Percentiles rank a stretch among this genome's conserved stretches.
Conservation (phyloP, 2,888 invertebrate species). For the Leuctra nigra region DNA sequence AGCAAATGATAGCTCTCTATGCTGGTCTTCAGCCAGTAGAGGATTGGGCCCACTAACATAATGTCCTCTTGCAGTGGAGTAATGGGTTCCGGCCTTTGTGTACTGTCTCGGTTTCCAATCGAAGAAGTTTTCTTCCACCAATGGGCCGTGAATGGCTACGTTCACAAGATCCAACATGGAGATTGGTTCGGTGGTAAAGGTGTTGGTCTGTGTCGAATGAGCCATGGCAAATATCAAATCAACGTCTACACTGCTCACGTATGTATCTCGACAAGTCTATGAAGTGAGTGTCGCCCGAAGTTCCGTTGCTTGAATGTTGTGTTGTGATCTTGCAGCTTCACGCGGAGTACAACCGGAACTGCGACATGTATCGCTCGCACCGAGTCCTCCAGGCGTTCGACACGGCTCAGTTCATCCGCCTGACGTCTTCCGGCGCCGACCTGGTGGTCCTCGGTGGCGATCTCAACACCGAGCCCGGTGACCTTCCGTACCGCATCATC, state of each 20-base stretch:
- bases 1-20: no score
- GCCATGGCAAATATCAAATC: conserved; percentile 58
- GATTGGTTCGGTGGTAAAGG: conserved; percentile 99
- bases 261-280: conserved; percentile 39
- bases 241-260: conserved; percentile 94
- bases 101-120: conserved; percentile 77
- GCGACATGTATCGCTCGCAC: conserved; percentile 89
- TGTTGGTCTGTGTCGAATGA: conserved; percentile 72
- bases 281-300: not conserved
- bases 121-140: conserved; percentile 84
- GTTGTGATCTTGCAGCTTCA: conserved; percentile 61
- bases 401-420: conserved; percentile 86
- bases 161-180: conserved; percentile 90
- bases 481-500: conserved; percentile 60
- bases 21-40: no score
- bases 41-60: no score
- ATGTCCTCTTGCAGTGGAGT: conserved; percentile 65
- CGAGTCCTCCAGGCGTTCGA: conserved; percentile 90
- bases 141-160: conserved; percentile 96
- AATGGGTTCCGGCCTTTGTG: conserved; percentile 81
- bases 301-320: no score
- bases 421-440: conserved; percentile 73
- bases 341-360: conserved; percentile 80
- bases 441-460: conserved; percentile 88
- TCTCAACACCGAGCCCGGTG: conserved; percentile 84